These are phyloP conservation scores for Eueremaeus valkanovi DNA, from an alignment of 2,888 invertebrate genomes.

Conservation along the genomic window DNA sequence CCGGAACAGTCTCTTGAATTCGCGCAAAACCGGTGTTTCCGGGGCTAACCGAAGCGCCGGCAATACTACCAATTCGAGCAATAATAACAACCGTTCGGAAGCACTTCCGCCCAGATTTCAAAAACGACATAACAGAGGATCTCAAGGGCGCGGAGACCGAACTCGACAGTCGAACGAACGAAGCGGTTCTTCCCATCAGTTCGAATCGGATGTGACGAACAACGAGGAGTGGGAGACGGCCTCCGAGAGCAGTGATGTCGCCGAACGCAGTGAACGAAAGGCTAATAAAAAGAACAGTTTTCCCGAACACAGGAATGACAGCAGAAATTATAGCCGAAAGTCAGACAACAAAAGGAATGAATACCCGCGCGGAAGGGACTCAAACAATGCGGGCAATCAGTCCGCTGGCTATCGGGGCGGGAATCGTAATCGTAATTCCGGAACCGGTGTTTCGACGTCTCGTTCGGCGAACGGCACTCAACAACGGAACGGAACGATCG, in stretches of 20 bases:
- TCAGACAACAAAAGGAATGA: slow-evolving; percentile 47
- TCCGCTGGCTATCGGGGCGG: neutral
- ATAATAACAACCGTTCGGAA: slow-evolving; percentile 38
- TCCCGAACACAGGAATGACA: slow-evolving; percentile 50
- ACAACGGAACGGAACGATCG: slow-evolving; percentile 17
- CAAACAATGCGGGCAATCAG: neutral
- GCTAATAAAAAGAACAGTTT: slow-evolving; percentile 48
- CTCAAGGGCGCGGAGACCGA: slow-evolving; percentile 45
- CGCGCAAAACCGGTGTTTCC: neutral
- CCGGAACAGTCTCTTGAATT: slow-evolving; percentile 5
- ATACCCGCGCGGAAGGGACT: neutral
- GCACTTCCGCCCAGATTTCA: slow-evolving; percentile 46
- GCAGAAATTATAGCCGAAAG: slow-evolving; percentile 48
- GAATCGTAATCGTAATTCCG: neutral
- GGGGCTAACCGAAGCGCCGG: neutral
- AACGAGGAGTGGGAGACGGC: slow-evolving; percentile 67
- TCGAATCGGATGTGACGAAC: slow-evolving; percentile 49
- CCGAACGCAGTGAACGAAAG: slow-evolving; percentile 52
- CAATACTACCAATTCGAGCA: neutral
- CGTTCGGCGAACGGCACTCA: neutral
- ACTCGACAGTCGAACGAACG: slow-evolving; percentile 51
- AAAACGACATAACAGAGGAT: slow-evolving; percentile 42
- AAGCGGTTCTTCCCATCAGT: slow-evolving; percentile 43
- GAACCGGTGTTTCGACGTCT: neutral
- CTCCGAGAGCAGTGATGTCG: slow-evolving; percentile 70